Base-by-base conservation (phyloP, 2,797 vertebrate genomes). In the Smutsia gigantea region DNA sequence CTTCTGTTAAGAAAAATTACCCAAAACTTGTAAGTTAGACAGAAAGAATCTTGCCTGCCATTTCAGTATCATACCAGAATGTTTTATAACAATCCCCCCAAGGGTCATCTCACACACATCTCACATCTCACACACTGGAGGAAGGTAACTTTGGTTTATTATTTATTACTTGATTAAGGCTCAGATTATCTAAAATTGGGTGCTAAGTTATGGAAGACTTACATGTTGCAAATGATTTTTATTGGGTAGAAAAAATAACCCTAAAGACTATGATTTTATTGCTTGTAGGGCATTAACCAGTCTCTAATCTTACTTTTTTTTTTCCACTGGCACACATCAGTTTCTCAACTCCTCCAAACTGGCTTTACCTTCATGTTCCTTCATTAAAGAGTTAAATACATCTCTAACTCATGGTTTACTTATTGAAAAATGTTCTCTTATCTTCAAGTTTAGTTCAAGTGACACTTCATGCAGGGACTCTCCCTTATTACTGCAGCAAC, bases 141-240 rank as follows among this genome's bases (percentile, higher is more conserved):
- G 51, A 94, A 84, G 49, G 37, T 90, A 59, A 79, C 39, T 87
- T 93, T 18, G 55, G 8, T 39, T 96, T 93, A 29, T 81, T 79
- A 75, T 42, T 83, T 92, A 94, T 81, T 93, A 64, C 93, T 75
- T 74, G 55, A 90, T 86, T 83, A 86, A 21, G 25, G 51, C 14
- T 78, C 37, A 77, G 25, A 49, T 42, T 81, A 39, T 81, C 14
- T 69, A 79, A 88, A 86, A 55, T 55, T 87, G 29, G 12, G 42
- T 64, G 18, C 55, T 79, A 69, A 92, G 49, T 25, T 85, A 17
- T 57, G 7, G 39, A 63, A 57, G 27, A 74, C 59, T 87, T 72
- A 64, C 94, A 49, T 64, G 3, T 75, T 91, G 19, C 39, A 83
- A 85, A 83, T 95, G 19, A 92, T 82, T 95, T 96, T 94, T 93